These are phyloP conservation scores for Rhynchomys soricoides DNA, from an alignment of 2,113 vertebrate genomes.

Conservation along the genomic window DNA sequence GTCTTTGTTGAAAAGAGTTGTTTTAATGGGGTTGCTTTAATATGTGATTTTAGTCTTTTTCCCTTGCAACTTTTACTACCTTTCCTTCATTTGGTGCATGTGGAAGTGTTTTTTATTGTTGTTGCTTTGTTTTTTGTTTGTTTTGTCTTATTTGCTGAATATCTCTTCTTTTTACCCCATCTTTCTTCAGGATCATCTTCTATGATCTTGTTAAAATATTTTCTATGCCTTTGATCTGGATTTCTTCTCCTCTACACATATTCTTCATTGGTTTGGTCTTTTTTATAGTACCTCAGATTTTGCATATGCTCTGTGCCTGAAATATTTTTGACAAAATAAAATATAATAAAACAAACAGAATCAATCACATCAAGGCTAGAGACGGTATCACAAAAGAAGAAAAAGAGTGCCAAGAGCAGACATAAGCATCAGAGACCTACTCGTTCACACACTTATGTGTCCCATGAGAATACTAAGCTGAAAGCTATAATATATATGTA, in stretches of 20 bases:
- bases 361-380: not conserved
- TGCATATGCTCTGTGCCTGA: not conserved
- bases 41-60: not conserved
- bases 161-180: not conserved
- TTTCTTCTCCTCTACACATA: not conserved
- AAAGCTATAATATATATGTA: not conserved
- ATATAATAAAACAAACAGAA: not conserved
- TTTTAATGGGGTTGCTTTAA: not conserved
- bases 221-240: not conserved
- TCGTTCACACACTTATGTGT: not conserved
- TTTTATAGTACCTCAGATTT: not conserved
- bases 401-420: not conserved
- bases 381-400: not conserved
- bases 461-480: not conserved
- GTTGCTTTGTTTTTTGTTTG: too few species aligned
- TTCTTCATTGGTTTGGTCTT: not conserved
- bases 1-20: not conserved
- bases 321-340: not conserved
- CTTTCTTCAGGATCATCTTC: not conserved
- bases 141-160: not conserved
- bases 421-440: not conserved
- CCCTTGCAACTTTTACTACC: not conserved
- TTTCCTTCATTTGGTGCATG: not conserved
- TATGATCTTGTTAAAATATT: not conserved
- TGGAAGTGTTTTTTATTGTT: too few species aligned